Evolutionary conservation across 2,797 vertebrate species (phyloP).

Genomic region (Margarornis squamiger): DNA sequence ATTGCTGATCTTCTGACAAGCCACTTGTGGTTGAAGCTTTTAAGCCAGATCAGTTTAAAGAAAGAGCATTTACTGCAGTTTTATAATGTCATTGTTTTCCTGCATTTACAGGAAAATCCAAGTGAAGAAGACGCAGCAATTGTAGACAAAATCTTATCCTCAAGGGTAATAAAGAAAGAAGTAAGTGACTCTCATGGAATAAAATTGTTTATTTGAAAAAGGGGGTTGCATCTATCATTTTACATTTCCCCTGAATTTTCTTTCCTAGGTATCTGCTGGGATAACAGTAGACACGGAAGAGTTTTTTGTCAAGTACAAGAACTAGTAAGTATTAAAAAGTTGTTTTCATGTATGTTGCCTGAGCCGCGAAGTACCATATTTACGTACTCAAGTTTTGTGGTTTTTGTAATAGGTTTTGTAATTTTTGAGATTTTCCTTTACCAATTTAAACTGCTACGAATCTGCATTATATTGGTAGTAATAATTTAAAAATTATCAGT

Average conservation of each 20-base stretch:
- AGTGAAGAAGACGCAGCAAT: constrained; percentile 97
- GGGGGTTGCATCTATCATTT: not conserved
- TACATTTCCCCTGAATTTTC: constrained; percentile 18
- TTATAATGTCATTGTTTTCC: not conserved
- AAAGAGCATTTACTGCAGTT: not conserved
- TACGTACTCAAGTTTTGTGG: not conserved
- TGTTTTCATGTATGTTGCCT: not conserved
- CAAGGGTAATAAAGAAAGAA: constrained; percentile 90
- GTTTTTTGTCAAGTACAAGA: constrained; percentile 99
- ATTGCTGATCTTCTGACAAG: not conserved
- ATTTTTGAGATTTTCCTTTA: not conserved
- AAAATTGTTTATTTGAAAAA: not conserved
- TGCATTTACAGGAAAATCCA: constrained; percentile 88
- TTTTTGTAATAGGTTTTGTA: not conserved
- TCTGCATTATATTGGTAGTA: not conserved
- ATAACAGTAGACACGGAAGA: constrained; percentile 91
- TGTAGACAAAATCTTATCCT: constrained; percentile 98
- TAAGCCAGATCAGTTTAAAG: not conserved
- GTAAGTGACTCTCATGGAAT: constrained; percentile 76
- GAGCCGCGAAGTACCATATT: not conserved
- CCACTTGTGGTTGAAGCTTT: not conserved
- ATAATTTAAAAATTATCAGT: not conserved
- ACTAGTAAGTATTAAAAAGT: constrained; percentile 88
- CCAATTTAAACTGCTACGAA: not conserved
- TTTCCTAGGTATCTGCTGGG: constrained; percentile 86